phyloP scores from a whole-genome alignment of 2,797 vertebrate species.

The Labroides dimidiatus region DNA sequence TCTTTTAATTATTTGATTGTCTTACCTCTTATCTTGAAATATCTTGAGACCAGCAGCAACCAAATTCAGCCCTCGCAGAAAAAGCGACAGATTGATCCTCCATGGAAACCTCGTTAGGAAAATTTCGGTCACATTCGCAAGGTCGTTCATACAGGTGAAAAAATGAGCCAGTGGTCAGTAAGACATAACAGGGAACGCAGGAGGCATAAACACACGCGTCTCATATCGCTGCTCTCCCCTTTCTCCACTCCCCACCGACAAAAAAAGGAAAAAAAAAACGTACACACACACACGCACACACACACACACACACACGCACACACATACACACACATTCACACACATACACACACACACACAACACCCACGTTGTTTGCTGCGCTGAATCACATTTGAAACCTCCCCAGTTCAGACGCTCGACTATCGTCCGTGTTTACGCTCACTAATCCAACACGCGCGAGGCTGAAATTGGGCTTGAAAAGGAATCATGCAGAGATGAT shows the following conservation, averaged over 20 bases:
- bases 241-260: slow-evolving; percentile 65
- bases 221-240: slow-evolving; percentile 69
- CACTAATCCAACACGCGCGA: slow-evolving; percentile 53
- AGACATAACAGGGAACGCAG: slow-evolving; percentile 47
- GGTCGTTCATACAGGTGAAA: slow-evolving; percentile 79
- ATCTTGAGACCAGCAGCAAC: slow-evolving; percentile 63
- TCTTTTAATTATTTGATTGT: slow-evolving; percentile 4
- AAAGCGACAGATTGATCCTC: slow-evolving; percentile 66
- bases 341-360: slow-evolving; percentile 41
- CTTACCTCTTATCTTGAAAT: slow-evolving; percentile 80
- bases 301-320: slow-evolving; percentile 42
- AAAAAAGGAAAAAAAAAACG: slow-evolving; percentile 19
- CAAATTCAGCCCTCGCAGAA: slow-evolving; percentile 64
- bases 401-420: slow-evolving; percentile 52
- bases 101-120: slow-evolving; percentile 68
- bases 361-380: slow-evolving; percentile 81
- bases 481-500: slow-evolving; percentile 66
- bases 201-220: slow-evolving; percentile 64
- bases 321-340: slow-evolving; percentile 80
- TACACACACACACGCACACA: slow-evolving; percentile 19
- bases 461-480: slow-evolving; percentile 45
- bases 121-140: slow-evolving; percentile 69
- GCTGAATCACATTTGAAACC: slow-evolving; percentile 73
- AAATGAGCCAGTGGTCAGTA: slow-evolving; percentile 60
- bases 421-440: slow-evolving; percentile 54